phyloP scores from a whole-genome alignment of 2,888 invertebrate genomes.

The Allolobophora icterica region DNA sequence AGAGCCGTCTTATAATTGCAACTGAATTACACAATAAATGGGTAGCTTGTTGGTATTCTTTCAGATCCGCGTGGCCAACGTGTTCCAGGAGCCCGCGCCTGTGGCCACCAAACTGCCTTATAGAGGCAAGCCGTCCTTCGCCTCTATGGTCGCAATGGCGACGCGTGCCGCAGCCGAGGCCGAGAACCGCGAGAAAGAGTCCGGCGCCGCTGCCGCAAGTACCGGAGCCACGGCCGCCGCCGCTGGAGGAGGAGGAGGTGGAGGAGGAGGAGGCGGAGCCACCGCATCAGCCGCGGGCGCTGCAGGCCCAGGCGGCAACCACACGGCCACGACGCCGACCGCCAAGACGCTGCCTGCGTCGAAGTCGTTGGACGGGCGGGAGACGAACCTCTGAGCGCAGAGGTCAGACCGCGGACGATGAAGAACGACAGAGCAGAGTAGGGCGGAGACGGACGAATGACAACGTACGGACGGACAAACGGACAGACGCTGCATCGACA shows the following conservation, averaged over 20 bases:
- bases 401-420: background rate
- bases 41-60: constrained; percentile 50
- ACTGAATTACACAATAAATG: background rate
- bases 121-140: constrained; percentile 45
- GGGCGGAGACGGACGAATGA: background rate
- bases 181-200: constrained; percentile 14
- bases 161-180: constrained; percentile 30
- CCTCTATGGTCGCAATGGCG: constrained; percentile 42
- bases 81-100: constrained; percentile 75
- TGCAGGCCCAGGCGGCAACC: background rate
- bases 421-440: constrained; percentile 1
- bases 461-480: background rate
- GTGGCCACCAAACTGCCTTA: constrained; percentile 45
- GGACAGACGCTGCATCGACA: background rate
- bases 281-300: background rate
- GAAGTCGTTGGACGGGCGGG: background rate
- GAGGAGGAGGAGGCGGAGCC: background rate
- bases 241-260: background rate
- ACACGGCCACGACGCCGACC: background rate
- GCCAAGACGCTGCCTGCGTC: constrained; percentile 29
- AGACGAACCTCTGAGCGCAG: constrained; percentile 13
- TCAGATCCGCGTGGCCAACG: constrained; percentile 99
- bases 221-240: background rate
- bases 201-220: constrained; percentile 26
- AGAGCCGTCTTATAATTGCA: background rate